Conservation (phyloP, 2,113 vertebrate species). For the Clarias magur region DNA sequence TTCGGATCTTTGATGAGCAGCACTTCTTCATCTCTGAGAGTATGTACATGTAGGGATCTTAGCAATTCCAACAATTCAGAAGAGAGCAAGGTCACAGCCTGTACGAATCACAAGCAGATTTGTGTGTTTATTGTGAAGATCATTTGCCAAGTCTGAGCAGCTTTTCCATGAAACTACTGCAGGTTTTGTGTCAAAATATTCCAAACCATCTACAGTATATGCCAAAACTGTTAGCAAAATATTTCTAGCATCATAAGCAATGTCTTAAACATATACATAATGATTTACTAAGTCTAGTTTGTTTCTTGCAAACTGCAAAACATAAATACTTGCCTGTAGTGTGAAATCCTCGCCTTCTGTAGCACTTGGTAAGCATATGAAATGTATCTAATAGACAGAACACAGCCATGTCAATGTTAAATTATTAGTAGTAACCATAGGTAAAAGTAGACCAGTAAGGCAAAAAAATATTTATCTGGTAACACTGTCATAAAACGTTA, state of each 20-base stretch:
- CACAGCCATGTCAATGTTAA: background rate
- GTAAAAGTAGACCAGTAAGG: no score
- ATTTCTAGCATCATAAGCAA: background rate
- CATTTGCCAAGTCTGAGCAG: background rate
- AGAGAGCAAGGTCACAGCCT: conserved; percentile 78
- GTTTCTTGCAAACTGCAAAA: background rate
- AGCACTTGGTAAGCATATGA: conserved; percentile 80
- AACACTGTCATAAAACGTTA: no score
- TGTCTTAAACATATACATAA: background rate
- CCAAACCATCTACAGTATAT: background rate
- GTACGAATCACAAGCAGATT: background rate
- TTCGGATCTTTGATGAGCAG: conserved; percentile 85
- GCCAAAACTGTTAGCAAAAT: background rate
- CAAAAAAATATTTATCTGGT: no score
- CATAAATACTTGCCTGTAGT: conserved; percentile 76
- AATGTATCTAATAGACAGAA: conserved; percentile 79
- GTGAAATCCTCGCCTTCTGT: conserved; percentile 76
- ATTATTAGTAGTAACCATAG: background rate
- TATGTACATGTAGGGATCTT: conserved; percentile 81
- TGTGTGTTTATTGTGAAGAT: background rate
- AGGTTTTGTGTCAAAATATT: background rate
- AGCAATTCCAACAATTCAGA: conserved; percentile 85
- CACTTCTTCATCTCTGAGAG: conserved; percentile 88
- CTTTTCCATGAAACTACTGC: background rate
- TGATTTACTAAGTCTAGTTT: background rate